phyloP scores from a whole-genome alignment of 1,140 invertebrate genomes.

The Anoplophora glabripennis region DNA sequence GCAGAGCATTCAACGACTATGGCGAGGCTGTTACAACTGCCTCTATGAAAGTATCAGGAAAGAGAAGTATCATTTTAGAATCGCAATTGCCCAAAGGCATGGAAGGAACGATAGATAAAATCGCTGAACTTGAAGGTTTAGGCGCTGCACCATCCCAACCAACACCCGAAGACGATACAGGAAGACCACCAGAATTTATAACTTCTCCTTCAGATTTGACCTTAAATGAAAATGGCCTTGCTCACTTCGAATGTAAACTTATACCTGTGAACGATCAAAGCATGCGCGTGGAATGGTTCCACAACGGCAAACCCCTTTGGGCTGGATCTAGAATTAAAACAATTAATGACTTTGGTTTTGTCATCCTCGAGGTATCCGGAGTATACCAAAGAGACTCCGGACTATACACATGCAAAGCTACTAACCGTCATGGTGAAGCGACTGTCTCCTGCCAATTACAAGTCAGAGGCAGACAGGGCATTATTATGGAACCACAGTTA shows the following conservation, averaged over 20 bases:
- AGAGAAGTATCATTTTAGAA: conserved; percentile 87
- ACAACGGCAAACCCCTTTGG: conserved; percentile 87
- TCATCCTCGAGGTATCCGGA: conserved; percentile 86
- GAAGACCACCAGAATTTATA: conserved; percentile 89
- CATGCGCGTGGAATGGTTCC: conserved; percentile 95
- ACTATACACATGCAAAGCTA: conserved; percentile 87
- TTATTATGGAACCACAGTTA: conserved; percentile 87
- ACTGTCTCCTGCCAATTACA: conserved; percentile 81
- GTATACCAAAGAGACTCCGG: conserved; percentile 86
- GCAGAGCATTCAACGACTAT: conserved; percentile 83
- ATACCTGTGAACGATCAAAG: conserved; percentile 88
- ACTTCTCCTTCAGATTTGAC: conserved; percentile 81
- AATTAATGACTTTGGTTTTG: conserved; percentile 91
- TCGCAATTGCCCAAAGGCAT: conserved; percentile 89
- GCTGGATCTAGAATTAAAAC: conserved; percentile 86
- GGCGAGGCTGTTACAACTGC: conserved; percentile 93
- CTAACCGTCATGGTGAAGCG: conserved; percentile 86
- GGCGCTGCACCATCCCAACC: conserved; percentile 61
- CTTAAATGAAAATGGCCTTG: conserved; percentile 83
- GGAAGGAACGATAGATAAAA: conserved; percentile 90
- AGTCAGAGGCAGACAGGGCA: conserved; percentile 81
- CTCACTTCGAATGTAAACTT: conserved; percentile 89
- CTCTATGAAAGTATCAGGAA: conserved; percentile 85
- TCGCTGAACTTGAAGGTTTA: conserved; percentile 87
- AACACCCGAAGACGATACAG: conserved; percentile 75